phyloP scores from a whole-genome alignment of 2,888 invertebrate species.

The Brenthis daphne region DNA sequence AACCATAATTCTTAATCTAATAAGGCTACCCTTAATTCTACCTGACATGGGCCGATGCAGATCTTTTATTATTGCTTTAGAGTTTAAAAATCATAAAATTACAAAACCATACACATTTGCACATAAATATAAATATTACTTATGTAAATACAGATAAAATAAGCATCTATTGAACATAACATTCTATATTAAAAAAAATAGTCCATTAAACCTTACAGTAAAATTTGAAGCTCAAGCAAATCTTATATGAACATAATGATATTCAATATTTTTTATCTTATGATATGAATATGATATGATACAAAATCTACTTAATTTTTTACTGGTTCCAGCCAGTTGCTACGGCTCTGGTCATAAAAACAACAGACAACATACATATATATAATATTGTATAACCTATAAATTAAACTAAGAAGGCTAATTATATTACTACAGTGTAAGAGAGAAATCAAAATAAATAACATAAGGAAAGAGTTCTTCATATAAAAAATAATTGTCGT shows the following conservation, averaged over 20 bases:
- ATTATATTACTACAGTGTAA: no score
- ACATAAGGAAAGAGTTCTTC: neutral
- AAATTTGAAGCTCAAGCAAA: constrained; percentile 47
- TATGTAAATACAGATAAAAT: constrained; percentile 14
- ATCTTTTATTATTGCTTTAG: constrained; percentile 58
- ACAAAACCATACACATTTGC: constrained; percentile 5
- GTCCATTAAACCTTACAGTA: constrained; percentile 22
- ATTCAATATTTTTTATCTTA: constrained; percentile 57
- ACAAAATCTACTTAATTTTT: constrained; percentile 65
- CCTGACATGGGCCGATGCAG: constrained; percentile 56
- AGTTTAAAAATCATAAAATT: constrained; percentile 19
- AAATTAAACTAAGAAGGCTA: no score
- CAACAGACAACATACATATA: constrained; percentile 18
- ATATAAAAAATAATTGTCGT: neutral
- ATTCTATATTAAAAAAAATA: constrained; percentile 21
- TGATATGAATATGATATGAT: constrained; percentile 81
- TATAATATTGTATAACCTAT: neutral
- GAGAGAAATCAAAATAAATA: neutral
- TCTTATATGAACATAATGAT: constrained; percentile 53
- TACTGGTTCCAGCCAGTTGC: constrained; percentile 70
- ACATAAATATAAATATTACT: constrained; percentile 2
- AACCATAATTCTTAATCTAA: constrained; percentile 73
- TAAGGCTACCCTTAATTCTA: constrained; percentile 81
- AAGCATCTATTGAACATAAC: constrained; percentile 20
- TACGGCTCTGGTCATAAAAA: constrained; percentile 50